Evolutionary conservation across 23 tunicate species (phyloP).

Genomic region (Corella eumyota): DNA sequence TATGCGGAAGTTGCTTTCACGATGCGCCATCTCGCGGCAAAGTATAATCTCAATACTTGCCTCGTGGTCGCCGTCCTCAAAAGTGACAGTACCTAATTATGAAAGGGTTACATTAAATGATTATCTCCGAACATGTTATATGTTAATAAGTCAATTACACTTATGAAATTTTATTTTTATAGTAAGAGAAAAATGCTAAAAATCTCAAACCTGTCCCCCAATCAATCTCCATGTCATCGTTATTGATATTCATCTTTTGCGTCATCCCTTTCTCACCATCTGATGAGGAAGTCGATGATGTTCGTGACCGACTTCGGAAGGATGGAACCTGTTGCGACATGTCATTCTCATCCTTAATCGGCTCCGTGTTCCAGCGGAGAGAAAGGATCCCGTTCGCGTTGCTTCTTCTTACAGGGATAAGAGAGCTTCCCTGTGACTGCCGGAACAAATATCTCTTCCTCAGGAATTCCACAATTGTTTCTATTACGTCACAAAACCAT

Average conservation of each 20-base stretch:
- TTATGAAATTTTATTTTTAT: too few relatives aligned
- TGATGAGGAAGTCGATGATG: constrained; percentile 25
- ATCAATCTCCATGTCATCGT: constrained; percentile 34
- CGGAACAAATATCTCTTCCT: constrained; percentile 89
- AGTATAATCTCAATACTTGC: constrained; percentile 60
- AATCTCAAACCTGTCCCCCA: constrained; percentile 99
- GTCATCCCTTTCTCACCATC: constrained; percentile 5
- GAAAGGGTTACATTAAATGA: neutral
- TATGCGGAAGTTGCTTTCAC: constrained; percentile 61
- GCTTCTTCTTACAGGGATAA: constrained; percentile 76
- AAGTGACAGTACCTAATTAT: constrained; percentile 49
- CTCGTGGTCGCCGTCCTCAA: constrained; percentile 79
- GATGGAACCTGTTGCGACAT: neutral
- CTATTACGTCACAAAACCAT: too few relatives aligned
- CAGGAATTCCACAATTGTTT: constrained; percentile 63
- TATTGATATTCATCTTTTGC: neutral
- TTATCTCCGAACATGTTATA: neutral
- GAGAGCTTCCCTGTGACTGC: constrained; percentile 60
- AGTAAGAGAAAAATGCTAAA: neutral
- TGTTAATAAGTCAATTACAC: too few relatives aligned
- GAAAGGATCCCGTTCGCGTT: constrained; percentile 39
- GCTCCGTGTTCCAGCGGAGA: constrained; percentile 38
- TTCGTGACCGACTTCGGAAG: neutral
- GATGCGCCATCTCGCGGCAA: constrained; percentile 59
- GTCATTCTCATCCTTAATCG: constrained; percentile 1